These are phyloP conservation scores for Ceraclea dissimilis DNA, from an alignment of 2,888 invertebrate genomes.

Conservation along the genomic window DNA sequence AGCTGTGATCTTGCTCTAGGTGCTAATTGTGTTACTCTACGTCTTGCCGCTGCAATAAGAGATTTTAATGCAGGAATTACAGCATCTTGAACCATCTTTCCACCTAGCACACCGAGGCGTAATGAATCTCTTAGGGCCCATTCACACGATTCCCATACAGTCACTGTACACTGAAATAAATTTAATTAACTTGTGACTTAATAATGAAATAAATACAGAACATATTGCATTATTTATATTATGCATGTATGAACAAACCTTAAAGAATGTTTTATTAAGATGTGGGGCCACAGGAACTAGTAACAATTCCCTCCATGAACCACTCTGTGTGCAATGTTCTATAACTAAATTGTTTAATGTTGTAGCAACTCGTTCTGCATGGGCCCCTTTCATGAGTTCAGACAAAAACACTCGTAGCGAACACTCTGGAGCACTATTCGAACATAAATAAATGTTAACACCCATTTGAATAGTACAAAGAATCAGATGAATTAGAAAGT, in stretches of 20 bases:
- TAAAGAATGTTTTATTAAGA: conserved; percentile 23
- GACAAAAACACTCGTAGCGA: conserved; percentile 77
- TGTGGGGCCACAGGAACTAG: conserved; percentile 34
- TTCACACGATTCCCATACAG: conserved; percentile 23
- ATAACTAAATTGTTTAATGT: conserved; percentile 35
- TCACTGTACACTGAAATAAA: conserved; percentile 20
- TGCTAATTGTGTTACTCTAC: conserved; percentile 30
- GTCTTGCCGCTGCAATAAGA: conserved; percentile 28
- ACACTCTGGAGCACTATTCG: conserved; percentile 48
- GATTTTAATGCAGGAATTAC: conserved; percentile 18
- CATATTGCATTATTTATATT: too few species aligned
- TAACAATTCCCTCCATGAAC: conserved; percentile 72
- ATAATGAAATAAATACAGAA: too few species aligned
- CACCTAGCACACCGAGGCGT: conserved; percentile 28
- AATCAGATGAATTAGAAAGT: too few species aligned
- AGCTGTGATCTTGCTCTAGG: conserved; percentile 58
- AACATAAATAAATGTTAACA: not conserved
- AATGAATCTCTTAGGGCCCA: conserved; percentile 17
- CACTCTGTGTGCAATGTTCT: conserved; percentile 46
- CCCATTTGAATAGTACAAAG: too few species aligned
- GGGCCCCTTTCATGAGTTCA: conserved; percentile 81
- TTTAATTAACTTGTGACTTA: too few species aligned
- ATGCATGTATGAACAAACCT: conserved; percentile 13
- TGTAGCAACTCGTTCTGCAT: conserved; percentile 55
- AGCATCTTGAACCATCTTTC: conserved; percentile 29